phyloP scores from a whole-genome alignment of 2,113 vertebrate species.

The Xenotilapia caudafasciata region DNA sequence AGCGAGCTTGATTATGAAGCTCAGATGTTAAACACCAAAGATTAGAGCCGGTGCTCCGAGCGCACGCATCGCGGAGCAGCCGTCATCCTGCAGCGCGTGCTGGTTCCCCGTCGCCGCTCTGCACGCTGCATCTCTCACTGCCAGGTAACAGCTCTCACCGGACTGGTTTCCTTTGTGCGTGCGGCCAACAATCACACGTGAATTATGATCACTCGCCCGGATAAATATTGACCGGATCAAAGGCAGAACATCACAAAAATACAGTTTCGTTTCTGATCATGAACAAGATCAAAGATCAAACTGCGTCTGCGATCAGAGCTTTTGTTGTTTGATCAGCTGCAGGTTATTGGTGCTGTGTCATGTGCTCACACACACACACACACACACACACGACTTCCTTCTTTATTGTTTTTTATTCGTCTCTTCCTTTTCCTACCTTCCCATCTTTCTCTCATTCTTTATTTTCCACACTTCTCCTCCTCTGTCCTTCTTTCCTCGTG shows the following conservation, averaged over 20 bases:
- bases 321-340: not conserved
- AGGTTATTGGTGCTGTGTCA: not conserved
- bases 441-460: not conserved
- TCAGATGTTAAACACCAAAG: not conserved
- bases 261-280: not conserved
- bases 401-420: accelerated
- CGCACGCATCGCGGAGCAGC: accelerated
- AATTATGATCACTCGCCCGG: not conserved
- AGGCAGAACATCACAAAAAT: accelerated
- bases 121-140: not conserved
- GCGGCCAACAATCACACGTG: not conserved
- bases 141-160: not conserved
- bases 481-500: accelerated
- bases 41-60: not conserved
- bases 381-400: not conserved
- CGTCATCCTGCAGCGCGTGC: not conserved
- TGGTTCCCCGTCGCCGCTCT: not conserved
- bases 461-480: not conserved
- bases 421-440: not conserved
- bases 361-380: not conserved
- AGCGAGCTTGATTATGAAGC: not conserved
- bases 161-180: not conserved
- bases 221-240: not conserved
- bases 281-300: not conserved
- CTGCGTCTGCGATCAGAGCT: not conserved